phyloP scores from a whole-genome alignment of 2,797 vertebrate genomes.

The Harpagifer antarcticus region DNA sequence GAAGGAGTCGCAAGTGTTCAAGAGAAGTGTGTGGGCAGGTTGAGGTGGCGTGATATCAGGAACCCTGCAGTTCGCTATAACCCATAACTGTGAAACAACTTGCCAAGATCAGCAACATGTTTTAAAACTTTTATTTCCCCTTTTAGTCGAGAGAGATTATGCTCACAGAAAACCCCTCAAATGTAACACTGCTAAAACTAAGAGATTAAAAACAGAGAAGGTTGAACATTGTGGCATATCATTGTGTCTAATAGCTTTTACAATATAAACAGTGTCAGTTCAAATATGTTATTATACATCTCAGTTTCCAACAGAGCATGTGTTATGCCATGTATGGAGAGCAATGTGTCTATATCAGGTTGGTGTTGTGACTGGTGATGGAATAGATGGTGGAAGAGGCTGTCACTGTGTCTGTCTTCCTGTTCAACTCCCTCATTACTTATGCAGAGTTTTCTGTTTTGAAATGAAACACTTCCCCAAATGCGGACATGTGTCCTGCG shows the following conservation, averaged over 20 bases:
- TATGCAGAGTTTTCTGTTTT: conserved; percentile 39
- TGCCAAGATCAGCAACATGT: conserved; percentile 83
- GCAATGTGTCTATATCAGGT: conserved; percentile 61
- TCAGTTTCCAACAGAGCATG: conserved; percentile 53
- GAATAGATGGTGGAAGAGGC: conserved; percentile 35
- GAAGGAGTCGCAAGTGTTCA: conserved; percentile 44
- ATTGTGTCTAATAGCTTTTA: conserved; percentile 71
- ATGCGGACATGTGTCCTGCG: conserved; percentile 21
- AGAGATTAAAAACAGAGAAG: conserved; percentile 53
- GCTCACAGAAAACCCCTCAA: conserved; percentile 66
- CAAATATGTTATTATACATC: conserved; percentile 66
- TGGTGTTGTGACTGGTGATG: conserved; percentile 59
- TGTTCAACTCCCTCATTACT: conserved; percentile 12
- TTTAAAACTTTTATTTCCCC: conserved; percentile 77
- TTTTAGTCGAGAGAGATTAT: conserved; percentile 65
- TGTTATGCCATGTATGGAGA: conserved; percentile 64
- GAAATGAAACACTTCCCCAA: conserved; percentile 46
- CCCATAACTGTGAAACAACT: conserved; percentile 60
- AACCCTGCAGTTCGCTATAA: conserved; percentile 63
- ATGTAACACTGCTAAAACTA: conserved; percentile 51
- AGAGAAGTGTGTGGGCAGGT: conserved; percentile 66
- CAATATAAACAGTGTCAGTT: conserved; percentile 59
- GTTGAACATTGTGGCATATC: conserved; percentile 35
- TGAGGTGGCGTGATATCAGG: conserved; percentile 76
- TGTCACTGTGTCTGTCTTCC: conserved; percentile 33